Base-by-base conservation (phyloP, 2,888 invertebrate species). In the Drosophila longiperda region DNA sequence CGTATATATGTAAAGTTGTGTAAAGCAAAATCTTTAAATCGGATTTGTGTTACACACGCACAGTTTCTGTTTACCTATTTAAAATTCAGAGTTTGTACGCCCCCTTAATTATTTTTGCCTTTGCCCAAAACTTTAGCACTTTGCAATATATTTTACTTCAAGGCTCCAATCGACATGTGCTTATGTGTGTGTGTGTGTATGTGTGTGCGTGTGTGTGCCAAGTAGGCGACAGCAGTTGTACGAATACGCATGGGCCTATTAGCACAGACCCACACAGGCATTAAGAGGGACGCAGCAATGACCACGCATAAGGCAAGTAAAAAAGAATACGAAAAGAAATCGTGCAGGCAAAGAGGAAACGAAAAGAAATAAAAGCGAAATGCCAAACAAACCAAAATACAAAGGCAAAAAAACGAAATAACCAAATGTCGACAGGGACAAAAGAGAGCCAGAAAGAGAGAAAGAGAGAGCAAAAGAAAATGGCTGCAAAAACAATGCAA, bases 141-240 rank as follows among this genome's bases (percentile, higher is more conserved):
- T 76, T 52, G 85, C 73, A 73, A 89, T 89, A 87, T 75, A 82
- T 89, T 89, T 23, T 61, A 38, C 84, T 83, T 83, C 74, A 83
- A 74, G 89, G 89, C 80, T 75, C 58, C 81, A 65, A 59, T 69
- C 50, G 57, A 60, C 49, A 34, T 63, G 50, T 42, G 42, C 15
- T 29, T 15, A 34, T 15, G 52, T 60, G 38, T 61, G 40, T 36
- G 61, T 40, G 58, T 29, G 36, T 63, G 49, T 64, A n/a, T 36
- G 61, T 40, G 58, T n/a, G n/a, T n/a, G n/a, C n/a, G n/a, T n/a
- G 53, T 40, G 73, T 8, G 50, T 23, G 40, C 66, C 40, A 52
- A 59, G 52, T 29, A 58, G 48, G 42, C 23, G 54, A 45, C 60
- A 59, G 17, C 61, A 53, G 55, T 62, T 54, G 52, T 62, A 69